Percentiles rank a stretch among this genome's conserved stretches.
Evolutionary conservation across 2,113 vertebrate species (phyloP).

Genomic region (Prunella himalayana): DNA sequence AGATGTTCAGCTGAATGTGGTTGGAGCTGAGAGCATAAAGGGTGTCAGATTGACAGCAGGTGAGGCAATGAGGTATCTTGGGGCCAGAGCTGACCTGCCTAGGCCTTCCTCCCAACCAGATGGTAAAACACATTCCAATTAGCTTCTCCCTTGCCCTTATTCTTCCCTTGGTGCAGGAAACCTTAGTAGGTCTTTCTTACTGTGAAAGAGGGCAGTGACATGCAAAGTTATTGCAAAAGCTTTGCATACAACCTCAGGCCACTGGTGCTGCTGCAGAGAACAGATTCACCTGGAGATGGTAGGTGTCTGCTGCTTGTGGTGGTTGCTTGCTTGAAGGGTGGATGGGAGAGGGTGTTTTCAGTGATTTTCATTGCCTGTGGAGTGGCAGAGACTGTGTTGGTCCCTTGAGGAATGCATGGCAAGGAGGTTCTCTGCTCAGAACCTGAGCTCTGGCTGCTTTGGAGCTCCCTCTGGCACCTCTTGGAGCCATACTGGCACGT

Average conservation of each 20-base stretch:
- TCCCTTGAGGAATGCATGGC: neutral
- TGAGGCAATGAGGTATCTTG: neutral
- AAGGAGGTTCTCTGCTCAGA: neutral
- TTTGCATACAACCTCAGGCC: neutral
- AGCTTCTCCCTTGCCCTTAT: fast-evolving
- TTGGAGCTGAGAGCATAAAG: neutral
- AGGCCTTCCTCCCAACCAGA: neutral
- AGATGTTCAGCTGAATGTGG: neutral
- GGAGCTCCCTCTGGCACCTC: neutral
- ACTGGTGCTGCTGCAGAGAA: neutral
- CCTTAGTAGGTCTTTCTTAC: neutral
- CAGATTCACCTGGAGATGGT: fast-evolving
- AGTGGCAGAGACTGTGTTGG: neutral
- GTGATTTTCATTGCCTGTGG: neutral
- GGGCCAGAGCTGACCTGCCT: neutral
- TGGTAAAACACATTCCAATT: neutral
- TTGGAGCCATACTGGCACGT: fast-evolving
- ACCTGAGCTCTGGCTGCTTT: neutral
- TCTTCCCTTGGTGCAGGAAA: neutral
- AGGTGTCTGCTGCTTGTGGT: neutral
- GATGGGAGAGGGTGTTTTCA: neutral
- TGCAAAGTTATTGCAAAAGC: neutral
- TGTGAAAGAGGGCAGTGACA: no score
- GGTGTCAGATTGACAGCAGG: neutral
- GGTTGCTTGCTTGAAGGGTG: neutral